These are phyloP conservation scores for Chascanopsetta lugubris DNA, from an alignment of 2,113 vertebrate genomes.

Conservation along the genomic window DNA sequence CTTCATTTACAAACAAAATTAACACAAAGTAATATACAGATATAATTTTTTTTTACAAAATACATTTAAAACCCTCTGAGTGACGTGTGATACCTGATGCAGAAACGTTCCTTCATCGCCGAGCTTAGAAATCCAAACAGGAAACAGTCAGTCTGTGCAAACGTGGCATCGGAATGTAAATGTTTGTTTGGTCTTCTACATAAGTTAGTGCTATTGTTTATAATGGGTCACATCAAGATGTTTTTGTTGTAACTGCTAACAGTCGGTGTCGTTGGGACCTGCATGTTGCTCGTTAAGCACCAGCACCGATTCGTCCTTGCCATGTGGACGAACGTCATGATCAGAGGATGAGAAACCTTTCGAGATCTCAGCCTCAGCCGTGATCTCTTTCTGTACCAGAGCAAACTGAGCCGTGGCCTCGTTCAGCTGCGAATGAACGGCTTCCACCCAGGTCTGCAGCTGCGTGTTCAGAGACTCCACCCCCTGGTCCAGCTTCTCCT, in stretches of 20 bases:
- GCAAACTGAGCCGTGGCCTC: constrained; percentile 62
- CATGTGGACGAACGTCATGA: constrained; percentile 17
- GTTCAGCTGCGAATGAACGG: constrained; percentile 76
- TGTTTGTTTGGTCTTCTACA: constrained; percentile 17
- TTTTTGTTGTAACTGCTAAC: constrained; percentile 42
- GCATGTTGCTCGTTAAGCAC: constrained; percentile 34
- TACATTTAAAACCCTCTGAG: constrained; percentile 5
- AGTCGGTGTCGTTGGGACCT: constrained; percentile 44
- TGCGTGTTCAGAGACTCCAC: constrained; percentile 67
- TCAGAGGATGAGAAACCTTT: constrained; percentile 25
- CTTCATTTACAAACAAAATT: constrained; percentile 23
- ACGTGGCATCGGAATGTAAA: constrained; percentile 21
- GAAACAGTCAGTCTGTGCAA: constrained; percentile 29
- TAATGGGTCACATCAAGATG: constrained; percentile 26
- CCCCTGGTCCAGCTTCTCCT: constrained; percentile 78
- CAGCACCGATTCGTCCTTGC: constrained; percentile 30
- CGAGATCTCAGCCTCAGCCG: constrained; percentile 10
- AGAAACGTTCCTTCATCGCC: constrained; percentile 43
- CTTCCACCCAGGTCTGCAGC: constrained; percentile 77
- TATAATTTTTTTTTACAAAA: constrained; percentile 4
- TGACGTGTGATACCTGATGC: not conserved
- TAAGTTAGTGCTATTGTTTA: constrained; percentile 35
- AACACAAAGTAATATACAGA: too few species aligned
- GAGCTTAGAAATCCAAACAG: constrained; percentile 2
- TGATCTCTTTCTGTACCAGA: constrained; percentile 58